Evolutionary conservation across 2,888 invertebrate genomes (phyloP), one percentile per base, ranked within the genome.

Genomic region (Ceratothoa steindachneri): DNA sequence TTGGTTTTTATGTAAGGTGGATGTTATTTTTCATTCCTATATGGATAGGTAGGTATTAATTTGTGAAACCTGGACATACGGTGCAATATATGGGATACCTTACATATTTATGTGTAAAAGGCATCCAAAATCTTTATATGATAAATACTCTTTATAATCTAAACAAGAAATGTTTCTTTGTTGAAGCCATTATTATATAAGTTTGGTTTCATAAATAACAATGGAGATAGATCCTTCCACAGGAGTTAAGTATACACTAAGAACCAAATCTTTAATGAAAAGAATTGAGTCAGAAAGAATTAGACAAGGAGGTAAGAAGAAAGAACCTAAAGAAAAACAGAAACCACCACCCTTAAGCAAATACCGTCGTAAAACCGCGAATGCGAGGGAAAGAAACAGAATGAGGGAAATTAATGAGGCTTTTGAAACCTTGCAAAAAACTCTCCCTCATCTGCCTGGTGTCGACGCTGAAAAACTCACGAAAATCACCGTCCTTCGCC

Each of bases 371-470:
- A 92, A 93, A 87, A 93, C 93, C 0, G 95, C 95, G 15, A 95
- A 95, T 85, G 93, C 93, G 0, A 85, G 95, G 30, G 95, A 95
- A 83, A 85, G 95, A 31, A 90, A 90, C 80, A 88, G 95, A 72
- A 95, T 95, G 94, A 87, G 91, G 67, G 94, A 94, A 84, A 94
- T 95, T 81, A 95, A 95, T 85, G 88, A 89, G 76, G 95, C 94
- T 0, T 95, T 95, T 84, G 94, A 94, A 83, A 88, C 90, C 0
- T 86, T 95, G 7, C 87, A 93, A 28, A 87, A 88, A 19, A 91
- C 90, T 28, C 90, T 95, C 12, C 95, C 95, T 0, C 82, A 82
- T 65, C 82, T 77, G 64, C 81, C 81, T 64, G 80, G 81, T 53
- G 81, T 80, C 24, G 82, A 82, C 65, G 81, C 81, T 74, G 92